Base-by-base conservation (phyloP, 2,113 vertebrate genomes). In the Poeciliopsis turrubarensis region DNA sequence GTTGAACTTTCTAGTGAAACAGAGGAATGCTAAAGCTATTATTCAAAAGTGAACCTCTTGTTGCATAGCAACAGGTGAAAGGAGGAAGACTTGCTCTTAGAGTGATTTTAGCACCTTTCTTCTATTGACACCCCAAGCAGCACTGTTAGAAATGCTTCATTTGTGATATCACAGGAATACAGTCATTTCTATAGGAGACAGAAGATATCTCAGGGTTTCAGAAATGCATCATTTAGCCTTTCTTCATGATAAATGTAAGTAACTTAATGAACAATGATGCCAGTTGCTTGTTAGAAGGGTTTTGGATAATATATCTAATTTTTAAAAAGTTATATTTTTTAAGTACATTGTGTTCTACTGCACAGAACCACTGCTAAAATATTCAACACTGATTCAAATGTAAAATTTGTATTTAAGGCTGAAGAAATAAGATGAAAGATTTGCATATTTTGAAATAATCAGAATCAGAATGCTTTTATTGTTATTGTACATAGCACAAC, bases 41-140 rank as follows among this genome's bases (percentile, higher is more conserved):
- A 69, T 74, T 73, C 73, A 68, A 81, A 85, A 87, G 69, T 82
- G 57, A 77, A 80, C 70, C 39, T 44, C 70, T 68, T 25, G 84
- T 88, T 82, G 88, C 87, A 51, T 88, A 80, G 89, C 89, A 88
- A 91, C 89, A 84, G 32, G 69, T 68, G 63, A 26, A 12, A 78
- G 34, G 47, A 68, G 47, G 69, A 75, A 19, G 51, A 75, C 41
- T 78, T 64, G 34, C 27, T 54, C 57, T 67, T 62, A 12, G 17
- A 26, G 39, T 14, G 68, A 27, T 66, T 72, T 80, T 37, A 57
- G 67, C 75, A 51, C 54, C 41, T 31, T 77, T 47, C 57, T 75
- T 27, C 71, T 81, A 31, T 65, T 63, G 65, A 74, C n/a, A 39
- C 78, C 66, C 17, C 61, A 27, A 68, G 70, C 34, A 27, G 47